Evolutionary conservation across 2,797 vertebrate species (phyloP).

Genomic region (Tapera naevia): DNA sequence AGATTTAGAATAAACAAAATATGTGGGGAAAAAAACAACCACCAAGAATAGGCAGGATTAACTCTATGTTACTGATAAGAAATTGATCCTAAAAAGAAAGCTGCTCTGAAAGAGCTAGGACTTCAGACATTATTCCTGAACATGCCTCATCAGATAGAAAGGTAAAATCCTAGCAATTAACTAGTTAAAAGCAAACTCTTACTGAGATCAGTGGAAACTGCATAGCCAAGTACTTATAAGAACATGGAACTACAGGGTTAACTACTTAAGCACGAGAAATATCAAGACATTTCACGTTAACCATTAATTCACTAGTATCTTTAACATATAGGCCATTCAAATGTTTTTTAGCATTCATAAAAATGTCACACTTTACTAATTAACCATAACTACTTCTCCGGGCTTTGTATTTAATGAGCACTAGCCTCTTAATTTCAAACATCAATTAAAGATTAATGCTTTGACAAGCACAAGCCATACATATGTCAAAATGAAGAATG

Average conservation of each 20-base stretch:
- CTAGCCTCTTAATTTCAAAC: not conserved
- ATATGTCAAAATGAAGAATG: not conserved
- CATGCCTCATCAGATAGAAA: not conserved
- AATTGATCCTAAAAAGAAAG: not conserved
- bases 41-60: not conserved
- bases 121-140: not conserved
- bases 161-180: not conserved
- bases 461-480: not conserved
- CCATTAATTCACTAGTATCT: not conserved
- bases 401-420: constrained; percentile 18
- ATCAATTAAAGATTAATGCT: not conserved
- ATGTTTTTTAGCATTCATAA: not conserved
- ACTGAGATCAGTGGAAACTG: not conserved
- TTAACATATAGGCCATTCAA: not conserved
- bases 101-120: not conserved
- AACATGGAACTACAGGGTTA: not conserved
- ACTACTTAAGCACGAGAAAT: not conserved
- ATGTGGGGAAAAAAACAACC: not conserved
- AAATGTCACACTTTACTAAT: constrained; percentile 20
- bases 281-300: not conserved
- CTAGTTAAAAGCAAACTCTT: not conserved
- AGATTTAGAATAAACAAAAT: not conserved
- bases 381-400: not conserved
- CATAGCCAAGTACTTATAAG: not conserved
- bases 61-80: not conserved